phyloP scores from a whole-genome alignment of 1,140 invertebrate genomes.

The Caenorhabditis tropicalis region DNA sequence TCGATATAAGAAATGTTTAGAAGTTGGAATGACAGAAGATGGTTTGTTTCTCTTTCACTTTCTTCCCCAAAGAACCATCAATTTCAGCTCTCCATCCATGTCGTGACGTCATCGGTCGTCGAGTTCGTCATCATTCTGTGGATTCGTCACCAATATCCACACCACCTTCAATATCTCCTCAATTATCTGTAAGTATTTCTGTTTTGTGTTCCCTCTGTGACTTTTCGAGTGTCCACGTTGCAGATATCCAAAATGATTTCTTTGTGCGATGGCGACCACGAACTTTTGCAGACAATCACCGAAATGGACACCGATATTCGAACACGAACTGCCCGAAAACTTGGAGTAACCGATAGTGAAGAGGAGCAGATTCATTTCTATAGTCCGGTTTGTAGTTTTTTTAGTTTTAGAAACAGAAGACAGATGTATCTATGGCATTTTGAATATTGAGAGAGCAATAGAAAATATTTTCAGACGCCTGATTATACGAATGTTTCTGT shows the following conservation, averaged over 20 bases:
- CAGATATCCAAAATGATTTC: conserved; percentile 6
- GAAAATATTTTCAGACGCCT: neutral
- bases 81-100: conserved; percentile 15
- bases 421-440: neutral
- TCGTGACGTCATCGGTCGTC: conserved; percentile 17
- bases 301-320: conserved; percentile 5
- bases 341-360: neutral
- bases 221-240: conserved; percentile 11
- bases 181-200: conserved; percentile 14
- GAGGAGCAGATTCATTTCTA: neutral
- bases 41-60: neutral
- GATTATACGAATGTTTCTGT: conserved; percentile 11
- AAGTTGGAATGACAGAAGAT: conserved; percentile 26
- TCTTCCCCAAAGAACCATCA: neutral
- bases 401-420: too few species aligned
- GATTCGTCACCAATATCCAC: conserved; percentile 18
- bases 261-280: neutral
- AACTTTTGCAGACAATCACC: conserved; percentile 35
- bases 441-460: too few species aligned
- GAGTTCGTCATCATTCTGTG: neutral
- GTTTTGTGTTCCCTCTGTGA: neutral
- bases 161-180: conserved; percentile 1
- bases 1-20: conserved; percentile 4
- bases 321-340: neutral
- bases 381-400: conserved; percentile 20